Percentiles rank a stretch among this genome's conserved stretches.
These are phyloP conservation scores for Schlechtendalia chinensis DNA, from an alignment of 1,140 invertebrate species.

Conservation along the genomic window DNA sequence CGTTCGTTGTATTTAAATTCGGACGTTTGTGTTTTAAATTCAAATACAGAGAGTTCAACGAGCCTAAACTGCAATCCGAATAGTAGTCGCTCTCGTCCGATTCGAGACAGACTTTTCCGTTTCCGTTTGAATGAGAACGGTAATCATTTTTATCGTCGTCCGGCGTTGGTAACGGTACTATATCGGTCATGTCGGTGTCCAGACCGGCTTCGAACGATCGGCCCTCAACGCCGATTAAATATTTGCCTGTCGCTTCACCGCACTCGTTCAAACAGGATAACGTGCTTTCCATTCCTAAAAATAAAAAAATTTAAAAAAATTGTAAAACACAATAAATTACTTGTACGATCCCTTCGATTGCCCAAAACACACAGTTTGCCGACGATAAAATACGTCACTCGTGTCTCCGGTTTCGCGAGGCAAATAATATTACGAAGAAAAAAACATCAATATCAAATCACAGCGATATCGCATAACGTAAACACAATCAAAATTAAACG, in stretches of 20 bases:
- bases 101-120: background rate
- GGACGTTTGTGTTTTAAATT: background rate
- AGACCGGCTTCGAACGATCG: background rate
- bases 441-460: too few relatives aligned
- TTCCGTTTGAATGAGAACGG: background rate
- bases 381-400: too few relatives aligned
- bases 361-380: too few relatives aligned
- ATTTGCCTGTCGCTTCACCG: background rate
- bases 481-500: too few relatives aligned
- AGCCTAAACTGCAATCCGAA: slow-evolving; percentile 24
- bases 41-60: background rate
- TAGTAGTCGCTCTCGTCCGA: background rate
- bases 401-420: too few relatives aligned
- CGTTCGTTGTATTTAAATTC: background rate
- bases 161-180: background rate
- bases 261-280: background rate
- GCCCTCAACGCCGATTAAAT: too few relatives aligned
- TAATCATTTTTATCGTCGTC: background rate
- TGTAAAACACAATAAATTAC: too few relatives aligned
- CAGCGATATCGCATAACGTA: too few relatives aligned
- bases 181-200: background rate
- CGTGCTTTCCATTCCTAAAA: background rate
- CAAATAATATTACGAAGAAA: too few relatives aligned
- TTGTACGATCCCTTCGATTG: too few relatives aligned
- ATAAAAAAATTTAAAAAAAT: background rate